A percentile compares a stretch with the other conserved stretches of the same genome.
phyloP scores from a whole-genome alignment of 92 coral and sea anemone genomes.

The Phymanthus crucifer region DNA sequence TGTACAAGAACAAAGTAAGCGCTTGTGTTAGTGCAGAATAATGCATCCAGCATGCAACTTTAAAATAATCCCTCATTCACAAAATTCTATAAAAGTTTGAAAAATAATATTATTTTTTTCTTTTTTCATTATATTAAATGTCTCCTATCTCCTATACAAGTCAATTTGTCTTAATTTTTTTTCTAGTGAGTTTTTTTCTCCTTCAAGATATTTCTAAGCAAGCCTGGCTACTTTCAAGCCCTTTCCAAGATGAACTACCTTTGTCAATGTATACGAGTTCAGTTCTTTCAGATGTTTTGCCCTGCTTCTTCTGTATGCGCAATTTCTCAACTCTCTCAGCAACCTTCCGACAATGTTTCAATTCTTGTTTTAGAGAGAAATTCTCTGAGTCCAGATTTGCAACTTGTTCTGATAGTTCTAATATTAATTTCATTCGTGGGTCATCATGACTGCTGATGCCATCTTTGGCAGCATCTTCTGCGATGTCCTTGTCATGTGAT shows the following conservation, averaged over 20 bases:
- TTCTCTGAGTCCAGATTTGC: conserved; percentile 68
- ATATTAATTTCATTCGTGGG: conserved; percentile 61
- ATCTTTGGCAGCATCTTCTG: conserved; percentile 8
- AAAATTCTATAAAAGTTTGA: no score
- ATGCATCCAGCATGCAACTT: no score
- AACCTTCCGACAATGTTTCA: conserved; percentile 55
- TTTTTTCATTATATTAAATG: not conserved
- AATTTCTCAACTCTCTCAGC: conserved; percentile 61
- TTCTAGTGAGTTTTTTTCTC: not conserved
- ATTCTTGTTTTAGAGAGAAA: conserved; percentile 51
- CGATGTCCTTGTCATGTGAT: conserved; percentile 21
- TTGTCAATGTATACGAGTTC: conserved; percentile 5
- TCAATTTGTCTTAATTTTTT: not conserved
- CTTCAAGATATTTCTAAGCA: conserved; percentile 1
- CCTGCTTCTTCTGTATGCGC: conserved; percentile 38
- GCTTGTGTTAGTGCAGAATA: no score
- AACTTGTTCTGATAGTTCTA: conserved; percentile 79
- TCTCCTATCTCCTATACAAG: not conserved
- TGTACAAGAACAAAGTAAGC: no score
- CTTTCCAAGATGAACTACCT: conserved; percentile 10
- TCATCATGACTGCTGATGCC: conserved; percentile 35
- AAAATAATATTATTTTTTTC: not conserved
- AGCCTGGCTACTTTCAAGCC: not conserved
- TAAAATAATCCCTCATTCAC: no score
- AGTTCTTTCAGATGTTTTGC: not conserved